Conservation (phyloP, 2,113 vertebrate genomes). For the Pipa parva region DNA sequence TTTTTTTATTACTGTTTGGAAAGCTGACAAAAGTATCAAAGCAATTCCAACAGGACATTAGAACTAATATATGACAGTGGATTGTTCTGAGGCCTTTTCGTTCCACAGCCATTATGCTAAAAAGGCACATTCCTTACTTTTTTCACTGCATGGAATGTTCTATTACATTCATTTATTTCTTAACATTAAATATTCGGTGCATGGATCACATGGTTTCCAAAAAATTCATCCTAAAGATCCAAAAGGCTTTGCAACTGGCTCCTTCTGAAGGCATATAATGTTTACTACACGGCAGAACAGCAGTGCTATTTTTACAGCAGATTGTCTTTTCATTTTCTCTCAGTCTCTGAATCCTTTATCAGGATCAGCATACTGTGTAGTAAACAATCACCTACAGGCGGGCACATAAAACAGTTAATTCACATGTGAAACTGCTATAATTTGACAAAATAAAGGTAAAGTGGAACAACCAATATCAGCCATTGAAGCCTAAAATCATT, state of each 20-base stretch:
- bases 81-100: not conserved
- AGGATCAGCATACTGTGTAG: too few species aligned
- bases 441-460: too few species aligned
- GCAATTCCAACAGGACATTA: slow-evolving; percentile 8
- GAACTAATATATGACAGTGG: not conserved
- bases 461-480: too few species aligned
- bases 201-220: slow-evolving; percentile 6
- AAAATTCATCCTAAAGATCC: not conserved
- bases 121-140: slow-evolving; percentile 10
- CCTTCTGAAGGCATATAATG: not conserved
- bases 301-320: not conserved
- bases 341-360: too few species aligned
- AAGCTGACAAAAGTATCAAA: slow-evolving; percentile 17
- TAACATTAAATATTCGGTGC: slow-evolving; percentile 6
- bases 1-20: slow-evolving; percentile 14
- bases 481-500: too few species aligned
- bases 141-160: slow-evolving; percentile 10
- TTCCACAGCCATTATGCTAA: slow-evolving; percentile 9
- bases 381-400: too few species aligned
- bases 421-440: too few species aligned
- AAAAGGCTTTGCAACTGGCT: not conserved
- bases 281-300: not conserved
- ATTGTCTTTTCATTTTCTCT: too few species aligned
- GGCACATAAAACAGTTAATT: too few species aligned
- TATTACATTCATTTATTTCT: slow-evolving; percentile 5